These are phyloP conservation scores for Crenuchus spilurus DNA, from an alignment of 2,797 vertebrate species.

Conservation along the genomic window DNA sequence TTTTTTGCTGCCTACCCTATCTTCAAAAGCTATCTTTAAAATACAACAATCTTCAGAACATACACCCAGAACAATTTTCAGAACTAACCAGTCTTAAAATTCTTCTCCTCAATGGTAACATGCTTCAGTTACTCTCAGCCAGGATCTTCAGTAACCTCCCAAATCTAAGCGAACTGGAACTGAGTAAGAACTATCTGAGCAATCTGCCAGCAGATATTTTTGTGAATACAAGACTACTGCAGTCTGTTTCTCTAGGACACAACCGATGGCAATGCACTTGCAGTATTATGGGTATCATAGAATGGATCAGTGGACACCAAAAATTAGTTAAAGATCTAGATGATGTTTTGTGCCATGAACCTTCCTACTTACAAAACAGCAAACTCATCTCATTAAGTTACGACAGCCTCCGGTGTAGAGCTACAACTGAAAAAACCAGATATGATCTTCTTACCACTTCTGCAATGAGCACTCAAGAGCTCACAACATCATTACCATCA, in stretches of 20 bases:
- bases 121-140: constrained; percentile 71
- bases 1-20: constrained; percentile 78
- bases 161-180: constrained; percentile 66
- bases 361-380: constrained; percentile 38
- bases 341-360: constrained; percentile 62
- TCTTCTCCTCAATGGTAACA: constrained; percentile 75
- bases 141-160: constrained; percentile 73
- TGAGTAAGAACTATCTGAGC: constrained; percentile 64
- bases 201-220: constrained; percentile 71
- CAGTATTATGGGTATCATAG: constrained; percentile 72
- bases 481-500: neutral
- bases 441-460: neutral
- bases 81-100: constrained; percentile 68
- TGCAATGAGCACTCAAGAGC: neutral
- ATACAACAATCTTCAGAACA: constrained; percentile 71
- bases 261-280: constrained; percentile 88
- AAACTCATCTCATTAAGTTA: constrained; percentile 59
- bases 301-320: constrained; percentile 77
- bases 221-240: constrained; percentile 49
- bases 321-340: constrained; percentile 54
- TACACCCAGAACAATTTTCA: constrained; percentile 79
- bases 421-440: constrained; percentile 1
- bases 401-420: constrained; percentile 27
- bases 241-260: constrained; percentile 59
- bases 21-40: constrained; percentile 79